Evolutionary conservation across 2,797 vertebrate species (phyloP).

Genomic region (Myotis findleyi): DNA sequence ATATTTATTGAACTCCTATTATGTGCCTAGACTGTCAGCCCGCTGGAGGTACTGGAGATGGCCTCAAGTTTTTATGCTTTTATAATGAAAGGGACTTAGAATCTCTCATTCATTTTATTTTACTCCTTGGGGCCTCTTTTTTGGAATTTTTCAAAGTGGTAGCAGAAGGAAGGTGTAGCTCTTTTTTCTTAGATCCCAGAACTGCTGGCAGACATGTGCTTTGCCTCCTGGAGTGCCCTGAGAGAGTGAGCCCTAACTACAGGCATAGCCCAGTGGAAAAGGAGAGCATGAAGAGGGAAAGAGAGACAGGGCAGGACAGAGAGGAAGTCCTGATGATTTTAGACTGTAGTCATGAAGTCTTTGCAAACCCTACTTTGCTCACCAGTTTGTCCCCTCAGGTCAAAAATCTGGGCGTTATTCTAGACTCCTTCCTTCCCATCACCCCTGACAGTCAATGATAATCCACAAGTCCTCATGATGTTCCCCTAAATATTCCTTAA

Average conservation of each 20-base stretch:
- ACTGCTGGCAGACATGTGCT: not conserved
- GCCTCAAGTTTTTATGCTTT: not conserved
- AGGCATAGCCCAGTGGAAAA: not conserved
- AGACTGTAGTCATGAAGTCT: not conserved
- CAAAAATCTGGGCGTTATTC: not conserved
- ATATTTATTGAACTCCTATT: not conserved
- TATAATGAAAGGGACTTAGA: not conserved
- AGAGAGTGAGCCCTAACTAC: not conserved
- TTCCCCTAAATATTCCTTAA: not conserved
- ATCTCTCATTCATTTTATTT: not conserved
- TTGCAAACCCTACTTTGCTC: not conserved
- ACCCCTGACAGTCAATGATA: not conserved
- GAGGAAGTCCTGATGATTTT: not conserved
- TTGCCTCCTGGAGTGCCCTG: not conserved
- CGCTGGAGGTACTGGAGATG: not conserved
- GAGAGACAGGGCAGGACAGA: not conserved
- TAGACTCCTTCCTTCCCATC: not conserved
- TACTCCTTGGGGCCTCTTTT: not conserved
- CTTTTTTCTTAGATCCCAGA: constrained; percentile 2
- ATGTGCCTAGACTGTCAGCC: not conserved
- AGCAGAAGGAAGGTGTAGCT: not conserved
- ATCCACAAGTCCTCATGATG: not conserved
- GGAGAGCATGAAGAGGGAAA: not conserved
- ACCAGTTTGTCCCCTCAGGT: not conserved
- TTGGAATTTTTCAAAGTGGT: not conserved